A percentile compares a stretch with the other conserved stretches of the same genome.
Evolutionary conservation across 2,113 vertebrate genomes (phyloP).

Genomic region (Stegastes partitus): DNA sequence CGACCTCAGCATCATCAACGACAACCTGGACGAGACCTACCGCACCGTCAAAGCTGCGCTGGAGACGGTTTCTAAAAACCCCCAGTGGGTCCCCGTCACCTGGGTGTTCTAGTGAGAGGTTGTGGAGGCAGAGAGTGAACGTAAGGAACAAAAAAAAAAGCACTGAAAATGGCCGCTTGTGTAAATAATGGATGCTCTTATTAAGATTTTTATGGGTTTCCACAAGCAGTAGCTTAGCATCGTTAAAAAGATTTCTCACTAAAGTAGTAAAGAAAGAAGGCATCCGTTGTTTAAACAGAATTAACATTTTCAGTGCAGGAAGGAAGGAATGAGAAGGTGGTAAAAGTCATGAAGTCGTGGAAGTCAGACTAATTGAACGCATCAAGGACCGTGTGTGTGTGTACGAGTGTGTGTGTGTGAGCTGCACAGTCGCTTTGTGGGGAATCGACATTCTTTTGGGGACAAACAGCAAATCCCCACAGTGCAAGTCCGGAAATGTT

Average conservation of each 20-base stretch:
- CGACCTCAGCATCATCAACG: constrained; percentile 92
- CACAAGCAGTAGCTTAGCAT: background rate
- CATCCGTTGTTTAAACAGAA: constrained; percentile 10
- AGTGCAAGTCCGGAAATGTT: background rate
- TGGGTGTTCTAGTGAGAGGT: constrained; percentile 91
- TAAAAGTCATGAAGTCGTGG: background rate
- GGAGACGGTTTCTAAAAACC: constrained; percentile 89
- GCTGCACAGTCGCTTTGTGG: no score
- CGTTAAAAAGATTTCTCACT: background rate
- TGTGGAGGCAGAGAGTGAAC: background rate
- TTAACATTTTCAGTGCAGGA: background rate
- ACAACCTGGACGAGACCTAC: constrained; percentile 92
- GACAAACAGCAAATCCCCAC: no score
- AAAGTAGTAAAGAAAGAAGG: no score
- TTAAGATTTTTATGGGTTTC: background rate
- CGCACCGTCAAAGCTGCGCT: constrained; percentile 87
- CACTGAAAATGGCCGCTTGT: background rate
- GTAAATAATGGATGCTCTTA: constrained; percentile 11
- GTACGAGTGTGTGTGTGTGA: background rate
- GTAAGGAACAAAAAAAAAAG: background rate
- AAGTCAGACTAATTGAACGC: background rate
- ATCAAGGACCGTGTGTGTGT: background rate
- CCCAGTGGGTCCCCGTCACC: constrained; percentile 95
- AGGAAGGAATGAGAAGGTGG: background rate
- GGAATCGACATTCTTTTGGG: background rate